Conservation (phyloP, 2,113 vertebrate species). For the Daubentonia madagascariensis region DNA sequence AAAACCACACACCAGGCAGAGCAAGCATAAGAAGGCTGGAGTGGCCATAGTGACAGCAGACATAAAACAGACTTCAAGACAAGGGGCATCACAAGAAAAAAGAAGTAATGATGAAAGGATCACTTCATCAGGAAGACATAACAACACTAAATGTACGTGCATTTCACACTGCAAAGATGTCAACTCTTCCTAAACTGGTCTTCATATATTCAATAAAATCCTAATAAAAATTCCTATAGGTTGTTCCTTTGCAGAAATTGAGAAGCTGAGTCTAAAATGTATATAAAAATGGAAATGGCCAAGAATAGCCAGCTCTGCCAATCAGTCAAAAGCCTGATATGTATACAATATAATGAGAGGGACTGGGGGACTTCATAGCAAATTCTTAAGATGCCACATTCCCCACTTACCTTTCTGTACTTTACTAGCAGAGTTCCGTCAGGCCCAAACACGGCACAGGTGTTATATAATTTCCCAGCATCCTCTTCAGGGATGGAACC, state of each 20-base stretch:
- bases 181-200: neutral
- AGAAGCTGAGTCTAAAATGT: neutral
- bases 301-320: neutral
- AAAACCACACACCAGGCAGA: neutral
- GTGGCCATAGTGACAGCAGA: neutral
- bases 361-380: neutral
- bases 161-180: neutral
- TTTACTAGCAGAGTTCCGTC: conserved; percentile 92
- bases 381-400: neutral
- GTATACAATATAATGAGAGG: neutral
- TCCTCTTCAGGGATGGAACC: conserved; percentile 98
- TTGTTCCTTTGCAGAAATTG: conserved; percentile 4
- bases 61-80: neutral
- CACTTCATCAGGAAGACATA: neutral
- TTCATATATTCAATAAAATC: neutral
- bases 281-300: neutral
- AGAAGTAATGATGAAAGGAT: neutral
- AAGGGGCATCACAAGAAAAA: neutral
- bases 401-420: conserved; percentile 92
- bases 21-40: neutral
- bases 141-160: neutral
- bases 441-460: conserved; percentile 93
- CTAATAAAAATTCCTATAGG: neutral
- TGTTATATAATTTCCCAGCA: conserved; percentile 93
- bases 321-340: neutral